Evolutionary conservation across 2,888 invertebrate genomes (phyloP), one percentile per base, ranked within the genome.

Genomic region (Pasiphila rectangulata): DNA sequence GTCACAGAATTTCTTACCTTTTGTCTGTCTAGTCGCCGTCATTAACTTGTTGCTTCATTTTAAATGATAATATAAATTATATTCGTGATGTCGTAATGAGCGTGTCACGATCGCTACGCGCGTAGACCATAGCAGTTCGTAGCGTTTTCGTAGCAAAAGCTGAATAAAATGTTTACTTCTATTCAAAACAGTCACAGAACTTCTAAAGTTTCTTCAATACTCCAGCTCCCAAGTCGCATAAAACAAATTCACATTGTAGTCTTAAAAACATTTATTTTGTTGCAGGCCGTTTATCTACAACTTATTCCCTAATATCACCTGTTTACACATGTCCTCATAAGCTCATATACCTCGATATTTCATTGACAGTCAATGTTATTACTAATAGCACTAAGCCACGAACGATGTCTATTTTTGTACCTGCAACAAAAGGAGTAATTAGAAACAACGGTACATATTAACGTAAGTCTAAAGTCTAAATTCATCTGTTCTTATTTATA

Each of bases 241-340:
- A 19, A 10, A 42, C 24, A 12, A 38, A 42, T 41, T 29, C 30
- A 34, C 19, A 21, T 46, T 36, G 39, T 39, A 46, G 20, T 35
- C 46, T 44, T 46, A 53, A 25, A 40, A 46, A 51, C 47, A 48
- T 51, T 50, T 24, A 34, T 35, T 34, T 19, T 24, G 38, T 49
- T 65, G 61, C 64, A 70, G 69, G 69, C 69, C 69, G 57, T 65
- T 67, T 78, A 82, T 72, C 75, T 83, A 83, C 69, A 69, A 6
- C 72, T 85, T 83, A 85, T 12, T 44, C 40, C n/a, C 75, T 85
- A 85, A 69, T 87, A 86, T 85, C 86, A 85, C 86, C 72, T 69
- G 60, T 70, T 68, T 60, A 73, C 62, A 74, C 67, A 69, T 46
- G 72, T 72, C 71, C 83, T 87, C 86, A 87, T 87, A 87, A 87